Evolutionary conservation across 2,113 vertebrate genomes (phyloP), one percentile per base, ranked within the genome.

Genomic region (Abramis brama): DNA sequence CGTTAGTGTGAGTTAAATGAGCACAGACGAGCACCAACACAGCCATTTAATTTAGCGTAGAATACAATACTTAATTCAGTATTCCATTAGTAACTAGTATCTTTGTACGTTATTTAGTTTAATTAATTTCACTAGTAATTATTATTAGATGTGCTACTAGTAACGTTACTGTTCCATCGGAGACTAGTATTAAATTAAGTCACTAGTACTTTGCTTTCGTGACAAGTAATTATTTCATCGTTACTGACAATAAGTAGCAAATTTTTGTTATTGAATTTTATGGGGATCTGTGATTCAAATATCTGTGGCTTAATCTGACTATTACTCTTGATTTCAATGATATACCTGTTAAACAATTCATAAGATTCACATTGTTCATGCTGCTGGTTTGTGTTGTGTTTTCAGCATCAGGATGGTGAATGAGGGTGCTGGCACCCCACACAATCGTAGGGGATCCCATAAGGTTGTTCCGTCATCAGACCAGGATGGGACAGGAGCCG

Each of bases 381-480:
- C 17, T 57, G 47, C 19, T 57, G 5, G 15, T 13, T 45, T 64
- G 30, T 59, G 30, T 36, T 59, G 25, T 4, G 5, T 60, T 55
- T 83, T 39, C 64, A 73, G 81, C 3, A 10, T 21, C 74, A 94
- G 91, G 88, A 95, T 95, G 94, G 91, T 92, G 13, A 89, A 75
- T n/a, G 89, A 73, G 50, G 85, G 77, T 43, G 90, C 85, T 19
- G 2, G 30, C 39, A 59, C 57, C 39, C 79, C 91, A 47, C 87
- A 91, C 77, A 89, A 90, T 57, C 88, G 86, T 77, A 52, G 82
- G 84, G 60, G 70, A 13, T 0, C 74, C 0, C 81, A 91, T 1
- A 78, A 82, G 79, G 84, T 62, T 27, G 79, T 89, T 11, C 15
- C 66, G 43, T 84, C 66, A 68, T 62, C 85, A 25, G 91, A 93